Base-by-base conservation (phyloP, 2,113 vertebrate genomes). In the Lepisosteus oculatus region DNA sequence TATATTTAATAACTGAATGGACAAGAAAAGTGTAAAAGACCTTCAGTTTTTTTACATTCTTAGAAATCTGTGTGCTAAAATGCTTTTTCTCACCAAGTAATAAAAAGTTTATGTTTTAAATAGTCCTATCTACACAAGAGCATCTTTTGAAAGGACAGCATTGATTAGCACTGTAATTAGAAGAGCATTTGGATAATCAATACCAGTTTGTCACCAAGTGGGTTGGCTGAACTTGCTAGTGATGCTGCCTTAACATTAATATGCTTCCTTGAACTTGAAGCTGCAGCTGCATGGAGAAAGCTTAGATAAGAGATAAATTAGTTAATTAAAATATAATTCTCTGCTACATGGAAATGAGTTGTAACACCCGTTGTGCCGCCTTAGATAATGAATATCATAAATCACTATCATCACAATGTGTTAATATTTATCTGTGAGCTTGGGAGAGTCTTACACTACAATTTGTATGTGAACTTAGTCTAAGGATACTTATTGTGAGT, bases 241-340 rank as follows among this genome's bases (percentile, higher is more conserved):
- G 13, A 59, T 15, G n/a, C 57, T 6, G 12, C 5, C 57, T n/a
- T n/a, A 13, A 15, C 57, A 13, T n/a, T 59, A 59, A 13, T 6
- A 59, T 11, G 57, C n/a, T 59, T 59, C 13, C n/a, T n/a, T 59
- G 57, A 13, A 59, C 57, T 59, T 59, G 62, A 1, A 65, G 62
- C 62, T 65, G 62, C 42, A 65, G 5, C 29, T 29, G 42, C 62
- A 65, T 43, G 77, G 74, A 56, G 83, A 72, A 76, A 81, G 75
- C 79, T 79, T 78, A 85, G 84, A 92, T 92, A 80, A 79, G 82
- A 90, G 87, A 90, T 90, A 89, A 90, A 90, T 90, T 73, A 87
- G 85, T 89, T 90, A 86, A 90, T 90, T 90, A 90, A 87, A 86
- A 80, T 77, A 72, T 76, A 77, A 79, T 79, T 83, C 78, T 76